Evolutionary conservation across 2,888 invertebrate species (phyloP), one percentile per base, ranked within the genome.

Genomic region (Hypomecis atomaria): DNA sequence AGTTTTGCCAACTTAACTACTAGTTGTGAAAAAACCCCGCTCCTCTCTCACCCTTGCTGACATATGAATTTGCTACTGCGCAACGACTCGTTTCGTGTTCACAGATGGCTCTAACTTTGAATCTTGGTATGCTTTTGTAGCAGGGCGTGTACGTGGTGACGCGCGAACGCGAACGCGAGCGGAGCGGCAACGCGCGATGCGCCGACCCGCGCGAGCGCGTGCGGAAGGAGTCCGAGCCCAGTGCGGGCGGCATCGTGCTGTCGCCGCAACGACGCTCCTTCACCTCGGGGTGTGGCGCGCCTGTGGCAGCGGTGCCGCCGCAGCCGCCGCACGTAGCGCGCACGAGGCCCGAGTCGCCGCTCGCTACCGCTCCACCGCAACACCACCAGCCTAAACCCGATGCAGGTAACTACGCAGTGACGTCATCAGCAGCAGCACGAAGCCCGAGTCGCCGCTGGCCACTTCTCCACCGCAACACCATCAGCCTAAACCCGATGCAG

Each of bases 231-330:
- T 95, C 96, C 83, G 96, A 96, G 85, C 79, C 87, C 38, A 84
- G 82, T 71, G 85, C 78, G 58, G 84, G 85, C 64, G 96, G 96
- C 56, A 96, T 97, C 74, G 96, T 97, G 73, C 91, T 98, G 77
- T 96, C 97, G 73, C 98, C 97, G 57, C 97, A 97, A 86, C 94
- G 97, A 9, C 94, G 97, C 71, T 97, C 96, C 78, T 97, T 97
- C 91, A 97, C 96, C 77, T 96, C 96, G 10, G 97, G 97, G 62
- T 98, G 98, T 89, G 97, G 96, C 74, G 97, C 97, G 61, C 94
- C 94, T 10, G 94, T 94, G 40, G 91, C 90, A 60, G 87, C 79
- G 53, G 78, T 82, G 62, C 82, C 83, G 69, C 87, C 52, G 40
- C 40, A 40, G 33, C 52, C 84, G 74, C 87, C 87, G 74, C 87